A percentile compares a stretch with the other conserved stretches of the same genome.
Conservation (phyloP, 2,797 vertebrate species). For the Anguilla marmorata region DNA sequence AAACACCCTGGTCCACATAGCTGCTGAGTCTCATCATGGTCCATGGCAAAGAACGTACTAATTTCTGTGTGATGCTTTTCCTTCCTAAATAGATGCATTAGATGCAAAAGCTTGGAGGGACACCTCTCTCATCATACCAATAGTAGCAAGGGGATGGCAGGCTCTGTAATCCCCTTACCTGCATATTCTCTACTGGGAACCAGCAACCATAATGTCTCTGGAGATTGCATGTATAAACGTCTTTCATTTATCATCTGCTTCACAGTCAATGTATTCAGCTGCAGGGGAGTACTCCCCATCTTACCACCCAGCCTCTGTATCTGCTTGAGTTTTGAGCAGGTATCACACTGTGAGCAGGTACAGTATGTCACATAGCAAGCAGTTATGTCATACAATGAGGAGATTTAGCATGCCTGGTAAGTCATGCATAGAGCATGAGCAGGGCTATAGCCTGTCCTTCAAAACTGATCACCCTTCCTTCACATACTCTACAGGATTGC, state of each 20-base stretch:
- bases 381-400: not conserved
- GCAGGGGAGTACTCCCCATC: not conserved
- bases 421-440: not conserved
- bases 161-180: not conserved
- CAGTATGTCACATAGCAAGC: not conserved
- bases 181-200: not conserved
- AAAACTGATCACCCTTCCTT: not conserved
- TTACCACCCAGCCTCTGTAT: not conserved
- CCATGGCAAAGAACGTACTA: not conserved
- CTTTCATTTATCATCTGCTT: not conserved
- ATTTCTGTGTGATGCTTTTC: not conserved
- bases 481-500: not conserved
- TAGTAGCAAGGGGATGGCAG: not conserved
- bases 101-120: not conserved
- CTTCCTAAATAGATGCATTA: not conserved
- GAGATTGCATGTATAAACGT: not conserved
- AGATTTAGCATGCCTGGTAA: not conserved
- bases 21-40: not conserved
- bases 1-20: not conserved
- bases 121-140: not conserved
- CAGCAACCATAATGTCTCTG: not conserved
- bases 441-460: not conserved
- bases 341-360: not conserved
- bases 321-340: not conserved
- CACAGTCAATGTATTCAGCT: not conserved